Evolutionary conservation across 2,113 vertebrate genomes (phyloP).

Genomic region (Castor canadensis): DNA sequence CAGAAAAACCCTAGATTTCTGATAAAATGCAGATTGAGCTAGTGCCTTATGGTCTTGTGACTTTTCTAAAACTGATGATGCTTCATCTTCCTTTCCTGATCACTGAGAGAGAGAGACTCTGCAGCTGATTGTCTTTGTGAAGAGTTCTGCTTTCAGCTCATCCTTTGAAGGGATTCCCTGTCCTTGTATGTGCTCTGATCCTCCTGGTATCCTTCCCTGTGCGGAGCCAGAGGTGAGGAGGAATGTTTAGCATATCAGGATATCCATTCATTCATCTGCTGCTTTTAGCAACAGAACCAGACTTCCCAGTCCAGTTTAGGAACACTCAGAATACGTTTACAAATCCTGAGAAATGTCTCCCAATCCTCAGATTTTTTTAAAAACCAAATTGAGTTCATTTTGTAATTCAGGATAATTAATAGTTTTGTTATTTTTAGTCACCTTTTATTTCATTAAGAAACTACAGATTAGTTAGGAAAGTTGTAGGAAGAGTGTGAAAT

Average conservation of each 20-base stretch:
- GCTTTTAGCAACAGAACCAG: background rate
- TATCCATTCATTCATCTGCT: background rate
- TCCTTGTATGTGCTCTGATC: background rate
- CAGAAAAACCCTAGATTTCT: background rate
- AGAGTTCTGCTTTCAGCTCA: background rate
- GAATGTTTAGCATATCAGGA: background rate
- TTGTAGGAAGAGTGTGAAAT: background rate
- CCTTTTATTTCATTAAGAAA: conserved; percentile 29
- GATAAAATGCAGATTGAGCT: background rate
- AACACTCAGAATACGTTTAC: background rate
- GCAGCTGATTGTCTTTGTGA: background rate
- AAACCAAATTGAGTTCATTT: background rate
- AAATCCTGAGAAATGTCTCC: background rate
- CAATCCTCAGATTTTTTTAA: background rate
- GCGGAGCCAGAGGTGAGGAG: background rate
- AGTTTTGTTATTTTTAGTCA: conserved; percentile 21
- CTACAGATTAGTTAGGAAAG: background rate
- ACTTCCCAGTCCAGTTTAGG: background rate
- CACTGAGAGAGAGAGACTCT: background rate
- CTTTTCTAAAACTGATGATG: background rate
- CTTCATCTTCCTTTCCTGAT: background rate
- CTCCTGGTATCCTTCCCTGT: background rate
- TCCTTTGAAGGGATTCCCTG: background rate
- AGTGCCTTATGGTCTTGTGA: background rate
- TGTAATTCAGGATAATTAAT: background rate